Evolutionary conservation across 1,140 invertebrate species (phyloP), one percentile per base, ranked within the genome.

Genomic region (Mizuhopecten yessoensis): DNA sequence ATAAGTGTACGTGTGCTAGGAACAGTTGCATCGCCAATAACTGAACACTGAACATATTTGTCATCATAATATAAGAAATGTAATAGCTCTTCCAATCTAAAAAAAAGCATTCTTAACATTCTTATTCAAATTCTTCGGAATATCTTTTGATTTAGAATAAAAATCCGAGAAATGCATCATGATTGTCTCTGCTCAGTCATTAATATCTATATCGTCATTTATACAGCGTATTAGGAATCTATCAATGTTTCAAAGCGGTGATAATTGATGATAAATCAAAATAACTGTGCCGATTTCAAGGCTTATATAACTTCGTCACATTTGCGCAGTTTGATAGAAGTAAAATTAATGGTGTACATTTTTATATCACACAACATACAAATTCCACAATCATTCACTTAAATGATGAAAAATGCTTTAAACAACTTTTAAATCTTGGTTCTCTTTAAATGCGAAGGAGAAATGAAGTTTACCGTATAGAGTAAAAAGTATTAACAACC

Each of bases 381-480:
- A 75, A 75, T 29, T 75, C n/a, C 57, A 75, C 57, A 75, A 75
- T 75, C 57, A 75, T 75, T n/a, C 57, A 29, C n/a, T n/a, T 29
- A 75, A 75, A 75, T 75, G 57, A 75, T 75, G 57, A 75, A 75
- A 75, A 75, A 75, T 75, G 23, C n/a, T 17, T 29, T 17, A 75
- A 75, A 29, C n/a, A 29, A n/a, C n/a, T 75, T 75, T 75, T 75
- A n/a, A 29, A 75, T 29, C n/a, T 75, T n/a, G n/a, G 29, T 75
- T 75, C 57, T 75, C 57, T 75, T 75, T 75, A 75, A 75, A 75
- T 75, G n/a, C 29, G 57, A 75, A 75, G n/a, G 9, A 75, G 57
- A 75, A 29, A 75, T 75, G 57, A 75, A 75, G 57, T 75, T 75
- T 75, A 29, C 23, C 11, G 57, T 75, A 75, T 75, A 29, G 23